These are phyloP conservation scores for Drosophila paranaensis DNA, from an alignment of 2,888 invertebrate species.

Conservation along the genomic window DNA sequence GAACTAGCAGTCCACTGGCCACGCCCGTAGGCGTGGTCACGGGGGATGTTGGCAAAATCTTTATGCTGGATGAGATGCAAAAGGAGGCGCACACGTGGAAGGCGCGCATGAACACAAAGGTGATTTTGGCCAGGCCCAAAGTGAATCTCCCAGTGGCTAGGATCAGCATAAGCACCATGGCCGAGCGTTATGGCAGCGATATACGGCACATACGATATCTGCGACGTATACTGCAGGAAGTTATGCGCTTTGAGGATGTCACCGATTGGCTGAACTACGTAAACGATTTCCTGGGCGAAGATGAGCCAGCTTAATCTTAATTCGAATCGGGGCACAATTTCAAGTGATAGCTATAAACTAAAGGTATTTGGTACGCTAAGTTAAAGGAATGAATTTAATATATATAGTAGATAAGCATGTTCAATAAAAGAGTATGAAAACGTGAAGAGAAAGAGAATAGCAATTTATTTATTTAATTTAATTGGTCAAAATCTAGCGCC, in stretches of 20 bases:
- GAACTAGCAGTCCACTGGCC: conserved; percentile 55
- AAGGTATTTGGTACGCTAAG: conserved; percentile 1
- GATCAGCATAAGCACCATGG: conserved; percentile 47
- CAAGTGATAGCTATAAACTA: conserved; percentile 16
- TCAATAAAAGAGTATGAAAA: not conserved
- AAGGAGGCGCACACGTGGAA: conserved; percentile 64
- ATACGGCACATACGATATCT: conserved; percentile 53
- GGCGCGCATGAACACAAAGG: conserved; percentile 61
- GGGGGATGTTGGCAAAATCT: conserved; percentile 54
- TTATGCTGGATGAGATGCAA: conserved; percentile 62
- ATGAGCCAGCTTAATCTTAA: conserved; percentile 28
- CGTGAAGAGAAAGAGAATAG: too few relatives aligned
- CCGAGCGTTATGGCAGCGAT: conserved; percentile 48
- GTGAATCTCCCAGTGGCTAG: conserved; percentile 71
- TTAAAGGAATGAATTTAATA: not conserved
- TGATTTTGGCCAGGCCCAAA: conserved; percentile 63
- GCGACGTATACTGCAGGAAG: conserved; percentile 42
- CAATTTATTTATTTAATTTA: too few relatives aligned
- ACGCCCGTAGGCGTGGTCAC: conserved; percentile 58
- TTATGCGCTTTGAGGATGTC: conserved; percentile 34
- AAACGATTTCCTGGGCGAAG: conserved; percentile 53
- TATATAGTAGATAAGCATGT: not conserved
- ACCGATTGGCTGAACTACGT: conserved; percentile 56
- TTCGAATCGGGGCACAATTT: not conserved
- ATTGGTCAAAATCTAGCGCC: not conserved